Base-by-base conservation (phyloP, 1,140 invertebrate genomes). In the Geopemphigus sp. region DNA sequence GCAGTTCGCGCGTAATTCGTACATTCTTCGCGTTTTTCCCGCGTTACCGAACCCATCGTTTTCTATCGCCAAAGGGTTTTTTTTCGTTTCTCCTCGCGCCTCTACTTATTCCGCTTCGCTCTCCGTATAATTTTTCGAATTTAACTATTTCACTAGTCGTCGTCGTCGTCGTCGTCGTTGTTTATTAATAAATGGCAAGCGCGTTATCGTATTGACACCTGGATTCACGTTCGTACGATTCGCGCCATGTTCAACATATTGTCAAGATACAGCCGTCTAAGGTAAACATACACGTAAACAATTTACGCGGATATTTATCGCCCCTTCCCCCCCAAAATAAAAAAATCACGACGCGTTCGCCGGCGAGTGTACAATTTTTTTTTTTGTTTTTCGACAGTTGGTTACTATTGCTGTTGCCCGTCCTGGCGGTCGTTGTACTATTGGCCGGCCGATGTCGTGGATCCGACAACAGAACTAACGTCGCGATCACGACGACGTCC, bases 201-300 rank as follows among this genome's bases (percentile, higher is more conserved):
- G 70, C 17, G 17, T n/a, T n/a, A 14, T 73, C 19, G 4, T 17
- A 8, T n/a, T 73, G 70, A 53, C 24, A n/a, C 19, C 24, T n/a
- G n/a, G n/a, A n/a, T n/a, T 5, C 15, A 12, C 26, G n/a, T 26
- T 47, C 50, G 47, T 56, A 56, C 56, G 19, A 39, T 24, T 76
- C 72, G 29, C 29, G 22, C 6, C 54, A 59, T 57, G 29, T 11
- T 54, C 47, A 22, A 5, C 68, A 54, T 59, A 32, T 24, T 54
- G 26, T 19, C 54, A n/a, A 57, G 54, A 56, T 59, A 29, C 72
- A 15, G 45, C 39, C 29, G 72, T 15, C 53, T 50, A 3, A 59
- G 72, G 72, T 76, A 76, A n/a, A 17, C n/a, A 32, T 64, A 45
- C 5, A 45, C n/a, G n/a, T n/a, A n/a, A n/a, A n/a, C n/a, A n/a